Evolutionary conservation across 2,113 vertebrate species (phyloP), one percentile per base, ranked within the genome.

Genomic region (Scatophagus argus): DNA sequence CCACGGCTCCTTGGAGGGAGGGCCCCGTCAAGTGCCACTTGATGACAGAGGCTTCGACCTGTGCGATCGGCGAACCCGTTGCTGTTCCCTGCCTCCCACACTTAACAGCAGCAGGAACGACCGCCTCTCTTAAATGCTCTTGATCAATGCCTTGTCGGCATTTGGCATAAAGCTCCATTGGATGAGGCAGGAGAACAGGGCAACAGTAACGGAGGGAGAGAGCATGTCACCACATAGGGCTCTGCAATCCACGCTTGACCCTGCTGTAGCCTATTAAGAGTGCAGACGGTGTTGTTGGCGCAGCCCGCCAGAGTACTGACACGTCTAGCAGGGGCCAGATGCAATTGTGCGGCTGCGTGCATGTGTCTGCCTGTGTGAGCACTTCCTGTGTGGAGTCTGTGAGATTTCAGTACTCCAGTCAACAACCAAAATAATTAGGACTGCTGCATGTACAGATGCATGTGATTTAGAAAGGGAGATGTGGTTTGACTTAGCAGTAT

Each of bases 31-130:
- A 80, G 83, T 61, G 87, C 74, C 52, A 75, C 83, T 91, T 60
- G 82, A 83, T 74, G 88, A 83, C 82, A 84, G 84, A 56, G 58
- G 79, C 79, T 81, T 75, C 23, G 72, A 87, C 88, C 87, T 74
- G 89, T 43, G 29, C 73, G 63, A 86, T 78, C 77, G 78, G 55
- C 64, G 56, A 64, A 70, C 70, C 59, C 16, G 34, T 47, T 46
- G 83, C 79, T 78, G 75, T 80, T 62, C 79, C 65, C 75, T 44
- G 81, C 62, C 87, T 81, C 56, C 54, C 52, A 47, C 79, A 65
- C 84, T 85, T 82, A 74, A 47, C 47, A 1, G 63, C 58, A 5
- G 29, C 61, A 27, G 61, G 71, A 74, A 78, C 39, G 12, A 49
- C 64, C 14, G 67, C 36, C 49, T 72, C 81, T 55, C 76, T 36